A percentile compares a stretch with the other conserved stretches of the same genome.
Conservation (phyloP, 2,888 invertebrate species). For the Ethmia dodecea region DNA sequence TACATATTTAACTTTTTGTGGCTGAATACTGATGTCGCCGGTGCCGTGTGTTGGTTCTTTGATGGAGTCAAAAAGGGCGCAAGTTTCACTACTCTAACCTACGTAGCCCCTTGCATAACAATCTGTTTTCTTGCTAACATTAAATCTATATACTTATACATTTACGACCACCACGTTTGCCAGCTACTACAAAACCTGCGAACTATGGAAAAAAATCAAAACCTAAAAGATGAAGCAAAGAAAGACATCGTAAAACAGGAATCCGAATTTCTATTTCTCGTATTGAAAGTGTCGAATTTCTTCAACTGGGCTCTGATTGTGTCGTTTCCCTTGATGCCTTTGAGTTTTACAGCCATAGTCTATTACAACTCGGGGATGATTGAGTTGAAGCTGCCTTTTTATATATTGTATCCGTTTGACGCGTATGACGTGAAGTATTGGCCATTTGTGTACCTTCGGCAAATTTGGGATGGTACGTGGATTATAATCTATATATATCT, state of each 20-base stretch:
- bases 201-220: constrained; percentile 27
- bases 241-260: constrained; percentile 30
- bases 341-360: constrained; percentile 30
- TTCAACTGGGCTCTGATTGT: constrained; percentile 28
- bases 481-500: too few relatives aligned
- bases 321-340: constrained; percentile 33
- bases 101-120: constrained; percentile 35
- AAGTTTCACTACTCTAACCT: constrained; percentile 34
- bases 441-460: constrained; percentile 46
- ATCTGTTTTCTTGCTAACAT: constrained; percentile 24
- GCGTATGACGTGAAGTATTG: constrained; percentile 34
- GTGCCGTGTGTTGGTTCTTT: constrained; percentile 33
- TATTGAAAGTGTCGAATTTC: constrained; percentile 33
- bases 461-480: constrained; percentile 41
- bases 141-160: constrained; percentile 27
- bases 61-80: constrained; percentile 27
- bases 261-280: constrained; percentile 28
- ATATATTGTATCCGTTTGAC: constrained; percentile 50
- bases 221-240: constrained; percentile 11
- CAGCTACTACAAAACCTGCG: constrained; percentile 27
- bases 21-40: constrained; percentile 30
- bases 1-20: constrained; percentile 21
- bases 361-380: constrained; percentile 35
- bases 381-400: constrained; percentile 38
- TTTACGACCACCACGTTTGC: constrained; percentile 23